These are phyloP conservation scores for Muschampia plurimacula DNA, from an alignment of 2,888 invertebrate species.

Conservation along the genomic window DNA sequence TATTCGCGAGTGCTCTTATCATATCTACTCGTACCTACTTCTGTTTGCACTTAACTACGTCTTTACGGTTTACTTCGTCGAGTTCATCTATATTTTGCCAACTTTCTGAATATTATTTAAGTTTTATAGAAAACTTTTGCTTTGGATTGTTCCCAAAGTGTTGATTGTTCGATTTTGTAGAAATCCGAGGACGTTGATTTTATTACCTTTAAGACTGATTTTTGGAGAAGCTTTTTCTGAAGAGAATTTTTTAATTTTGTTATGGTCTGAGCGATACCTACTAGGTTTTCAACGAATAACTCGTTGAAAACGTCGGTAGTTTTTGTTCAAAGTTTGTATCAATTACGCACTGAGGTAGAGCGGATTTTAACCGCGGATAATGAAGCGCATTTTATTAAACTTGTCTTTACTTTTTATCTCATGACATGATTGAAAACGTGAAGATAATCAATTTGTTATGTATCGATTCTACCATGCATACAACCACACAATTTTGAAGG, in stretches of 20 bases:
- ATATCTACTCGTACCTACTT: slow-evolving; percentile 13
- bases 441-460: too few relatives aligned
- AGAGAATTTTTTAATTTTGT: not conserved
- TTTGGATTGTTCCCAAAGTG: slow-evolving; percentile 14
- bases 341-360: too few relatives aligned
- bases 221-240: not conserved
- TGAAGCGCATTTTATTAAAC: too few relatives aligned
- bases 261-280: not conserved
- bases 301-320: too few relatives aligned
- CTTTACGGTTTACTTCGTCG: slow-evolving; percentile 5
- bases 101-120: slow-evolving; percentile 12
- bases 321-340: too few relatives aligned
- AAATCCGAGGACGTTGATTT: not conserved
- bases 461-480: too few relatives aligned
- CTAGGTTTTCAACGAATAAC: too few relatives aligned
- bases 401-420: too few relatives aligned
- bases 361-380: too few relatives aligned
- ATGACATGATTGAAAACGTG: too few relatives aligned
- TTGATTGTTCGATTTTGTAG: not conserved
- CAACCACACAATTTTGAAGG: too few relatives aligned
- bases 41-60: slow-evolving; percentile 21
- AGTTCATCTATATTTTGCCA: slow-evolving; percentile 11
- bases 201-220: not conserved
- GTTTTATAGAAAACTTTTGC: slow-evolving; percentile 10
- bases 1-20: slow-evolving; percentile 24